Evolutionary conservation across 2,113 vertebrate genomes (phyloP).

Genomic region (Ammodytes dubius): DNA sequence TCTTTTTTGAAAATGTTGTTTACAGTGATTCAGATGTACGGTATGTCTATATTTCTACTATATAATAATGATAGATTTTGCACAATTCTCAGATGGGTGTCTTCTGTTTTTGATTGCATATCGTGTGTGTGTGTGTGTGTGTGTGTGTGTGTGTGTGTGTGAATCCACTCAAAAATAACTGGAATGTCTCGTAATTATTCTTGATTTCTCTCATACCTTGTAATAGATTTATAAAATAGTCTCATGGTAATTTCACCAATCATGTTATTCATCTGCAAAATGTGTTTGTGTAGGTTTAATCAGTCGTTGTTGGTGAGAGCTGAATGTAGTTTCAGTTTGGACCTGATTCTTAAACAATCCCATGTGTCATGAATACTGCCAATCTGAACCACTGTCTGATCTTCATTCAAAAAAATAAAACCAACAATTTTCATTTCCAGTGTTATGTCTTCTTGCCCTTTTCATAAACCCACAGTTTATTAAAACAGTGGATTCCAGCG

Average conservation of each 20-base stretch:
- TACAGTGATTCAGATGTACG: constrained; percentile 47
- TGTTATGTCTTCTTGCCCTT: not conserved
- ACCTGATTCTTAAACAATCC: constrained; percentile 15
- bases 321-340: constrained; percentile 21
- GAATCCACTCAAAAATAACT: constrained; percentile 57
- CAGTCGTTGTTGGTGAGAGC: constrained; percentile 11
- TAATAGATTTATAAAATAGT: constrained; percentile 38
- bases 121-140: not conserved
- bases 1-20: constrained; percentile 39
- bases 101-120: constrained; percentile 43
- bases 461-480: constrained; percentile 4
- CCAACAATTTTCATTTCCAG: constrained; percentile 2
- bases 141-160: not conserved
- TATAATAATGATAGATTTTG: constrained; percentile 60
- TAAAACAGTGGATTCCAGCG: not conserved
- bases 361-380: not conserved
- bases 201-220: not conserved
- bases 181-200: constrained; percentile 50
- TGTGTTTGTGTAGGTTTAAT: not conserved
- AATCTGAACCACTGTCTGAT: constrained; percentile 18
- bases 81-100: constrained; percentile 64
- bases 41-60: constrained; percentile 27
- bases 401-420: constrained; percentile 64
- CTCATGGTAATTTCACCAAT: constrained; percentile 30
- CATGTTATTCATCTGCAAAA: not conserved